These are phyloP conservation scores for Oryzias dopingdopingensis DNA, from an alignment of 2,797 vertebrate genomes.

Conservation along the genomic window DNA sequence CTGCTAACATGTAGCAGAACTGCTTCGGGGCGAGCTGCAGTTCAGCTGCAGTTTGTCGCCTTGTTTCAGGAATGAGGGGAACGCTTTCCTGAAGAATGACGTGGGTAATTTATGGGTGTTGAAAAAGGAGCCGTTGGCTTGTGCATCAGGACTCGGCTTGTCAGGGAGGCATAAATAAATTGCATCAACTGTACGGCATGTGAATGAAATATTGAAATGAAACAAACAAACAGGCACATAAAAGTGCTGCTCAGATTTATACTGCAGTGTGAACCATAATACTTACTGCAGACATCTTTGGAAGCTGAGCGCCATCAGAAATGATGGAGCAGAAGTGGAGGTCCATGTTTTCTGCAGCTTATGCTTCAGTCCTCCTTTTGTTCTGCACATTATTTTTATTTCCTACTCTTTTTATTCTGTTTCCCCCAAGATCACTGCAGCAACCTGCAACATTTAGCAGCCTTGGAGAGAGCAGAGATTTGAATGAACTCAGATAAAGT, in stretches of 20 bases:
- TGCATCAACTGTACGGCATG: constrained; percentile 34
- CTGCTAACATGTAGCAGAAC: too few species aligned
- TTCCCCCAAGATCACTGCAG: too few species aligned
- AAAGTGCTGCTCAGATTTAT: constrained; percentile 60
- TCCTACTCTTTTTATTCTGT: too few species aligned
- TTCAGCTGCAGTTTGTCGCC: too few species aligned
- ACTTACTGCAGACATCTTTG: constrained; percentile 59
- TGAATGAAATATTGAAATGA: constrained; percentile 47
- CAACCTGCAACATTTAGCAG: too few species aligned
- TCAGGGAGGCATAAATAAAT: constrained; percentile 47
- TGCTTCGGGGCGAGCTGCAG: too few species aligned
- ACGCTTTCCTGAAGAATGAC: constrained; percentile 20
- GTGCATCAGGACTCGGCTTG: constrained; percentile 39
- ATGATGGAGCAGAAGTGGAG: constrained; percentile 12
- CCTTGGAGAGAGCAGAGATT: too few species aligned
- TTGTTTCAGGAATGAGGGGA: constrained; percentile 2
- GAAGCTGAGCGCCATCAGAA: constrained; percentile 49
- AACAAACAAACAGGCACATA: constrained; percentile 35
- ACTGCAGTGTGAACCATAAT: constrained; percentile 42
- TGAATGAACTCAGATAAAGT: too few species aligned
- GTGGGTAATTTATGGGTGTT: constrained; percentile 37
- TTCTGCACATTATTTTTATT: too few species aligned
- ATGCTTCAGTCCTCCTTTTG: constrained; percentile 7
- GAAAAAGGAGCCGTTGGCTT: constrained; percentile 40
- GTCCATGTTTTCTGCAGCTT: constrained; percentile 1